Conservation (phyloP, 2,113 vertebrate genomes). For the Pachycephala philippinensis region DNA sequence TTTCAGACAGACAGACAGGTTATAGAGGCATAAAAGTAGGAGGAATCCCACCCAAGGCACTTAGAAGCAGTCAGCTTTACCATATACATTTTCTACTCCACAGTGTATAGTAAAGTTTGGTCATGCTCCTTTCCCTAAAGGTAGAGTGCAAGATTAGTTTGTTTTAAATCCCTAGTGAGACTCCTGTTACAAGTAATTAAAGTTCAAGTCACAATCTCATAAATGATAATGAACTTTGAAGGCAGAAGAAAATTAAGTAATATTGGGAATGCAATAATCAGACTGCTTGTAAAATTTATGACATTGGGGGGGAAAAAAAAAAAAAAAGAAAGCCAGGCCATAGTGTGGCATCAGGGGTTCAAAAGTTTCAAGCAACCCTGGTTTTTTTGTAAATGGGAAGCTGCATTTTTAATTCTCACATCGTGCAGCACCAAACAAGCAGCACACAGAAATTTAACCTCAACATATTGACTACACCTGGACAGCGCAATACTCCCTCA, state of each 20-base stretch:
- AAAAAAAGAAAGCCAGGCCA: neutral
- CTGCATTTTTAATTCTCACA: neutral
- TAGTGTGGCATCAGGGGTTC: neutral
- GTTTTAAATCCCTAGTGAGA: slow-evolving; percentile 28
- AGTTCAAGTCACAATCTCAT: slow-evolving; percentile 11
- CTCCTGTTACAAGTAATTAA: slow-evolving; percentile 47
- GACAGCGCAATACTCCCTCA: neutral
- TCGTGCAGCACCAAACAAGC: neutral
- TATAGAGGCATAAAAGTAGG: neutral
- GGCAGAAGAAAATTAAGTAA: slow-evolving; percentile 22
- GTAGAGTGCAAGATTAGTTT: slow-evolving; percentile 27
- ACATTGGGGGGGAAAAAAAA: neutral
- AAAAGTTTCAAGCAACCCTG: neutral
- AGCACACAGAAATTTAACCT: neutral
- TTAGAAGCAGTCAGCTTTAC: neutral
- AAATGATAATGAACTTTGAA: slow-evolving; percentile 43
- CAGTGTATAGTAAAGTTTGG: neutral
- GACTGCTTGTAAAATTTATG: neutral
- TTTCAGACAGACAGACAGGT: neutral
- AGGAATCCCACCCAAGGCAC: neutral
- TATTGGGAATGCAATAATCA: slow-evolving; percentile 18
- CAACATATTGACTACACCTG: neutral
- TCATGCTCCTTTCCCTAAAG: slow-evolving; percentile 21
- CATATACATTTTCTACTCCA: neutral
- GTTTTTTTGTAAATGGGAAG: neutral